phyloP scores from a whole-genome alignment of 2,797 vertebrate species.

The Telmatherina bonti region DNA sequence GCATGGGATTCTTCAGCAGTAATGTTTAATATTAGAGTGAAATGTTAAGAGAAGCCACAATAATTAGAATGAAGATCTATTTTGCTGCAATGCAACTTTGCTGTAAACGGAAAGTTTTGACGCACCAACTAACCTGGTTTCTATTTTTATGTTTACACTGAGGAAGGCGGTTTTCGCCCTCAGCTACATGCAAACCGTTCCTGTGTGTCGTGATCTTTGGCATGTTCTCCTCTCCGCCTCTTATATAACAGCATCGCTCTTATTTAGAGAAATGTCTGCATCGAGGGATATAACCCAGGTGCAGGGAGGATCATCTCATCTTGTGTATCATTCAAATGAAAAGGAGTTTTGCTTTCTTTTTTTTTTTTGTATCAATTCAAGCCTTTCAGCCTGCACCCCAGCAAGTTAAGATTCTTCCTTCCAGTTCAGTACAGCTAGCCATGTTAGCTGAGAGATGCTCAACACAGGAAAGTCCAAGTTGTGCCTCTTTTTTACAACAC shows the following conservation, averaged over 20 bases:
- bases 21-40: not conserved
- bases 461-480: too few species aligned
- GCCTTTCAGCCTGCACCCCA: conserved; percentile 2
- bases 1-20: too few species aligned
- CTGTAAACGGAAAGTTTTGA: not conserved
- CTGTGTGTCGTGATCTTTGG: conserved; percentile 23
- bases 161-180: conserved; percentile 30
- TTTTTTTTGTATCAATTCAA: too few species aligned
- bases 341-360: conserved; percentile 3
- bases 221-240: conserved; percentile 24
- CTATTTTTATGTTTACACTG: conserved; percentile 28
- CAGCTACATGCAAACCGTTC: conserved; percentile 43
- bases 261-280: conserved; percentile 19
- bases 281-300: conserved; percentile 29
- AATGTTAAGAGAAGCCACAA: not conserved
- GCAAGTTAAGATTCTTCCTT: not conserved
- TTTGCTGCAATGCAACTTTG: not conserved
- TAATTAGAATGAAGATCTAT: not conserved
- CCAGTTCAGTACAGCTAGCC: not conserved
- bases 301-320: conserved; percentile 2
- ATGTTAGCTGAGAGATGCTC: conserved; percentile 12
- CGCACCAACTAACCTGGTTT: conserved; percentile 2
- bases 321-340: conserved; percentile 8
- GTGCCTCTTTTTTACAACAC: conserved; percentile 10
- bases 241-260: conserved; percentile 50